phyloP scores from a whole-genome alignment of 2,113 vertebrate genomes.

The Dermatemys mawii region DNA sequence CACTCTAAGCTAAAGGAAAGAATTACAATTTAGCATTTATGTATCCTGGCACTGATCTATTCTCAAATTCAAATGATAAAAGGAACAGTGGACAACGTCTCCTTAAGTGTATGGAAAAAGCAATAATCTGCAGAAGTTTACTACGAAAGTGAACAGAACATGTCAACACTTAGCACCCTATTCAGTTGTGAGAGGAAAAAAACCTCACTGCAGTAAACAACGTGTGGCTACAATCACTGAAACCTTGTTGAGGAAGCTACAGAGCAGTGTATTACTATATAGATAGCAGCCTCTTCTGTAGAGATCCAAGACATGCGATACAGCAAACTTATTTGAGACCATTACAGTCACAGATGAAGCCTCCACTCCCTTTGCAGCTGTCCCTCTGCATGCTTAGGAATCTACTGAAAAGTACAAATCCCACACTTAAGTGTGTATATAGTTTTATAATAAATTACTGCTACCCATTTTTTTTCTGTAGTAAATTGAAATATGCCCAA shows the following conservation, averaged over 20 bases:
- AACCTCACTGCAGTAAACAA: background rate
- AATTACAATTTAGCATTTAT: rapidly evolving
- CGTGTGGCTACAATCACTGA: background rate
- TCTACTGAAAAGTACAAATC: background rate
- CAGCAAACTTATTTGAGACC: background rate
- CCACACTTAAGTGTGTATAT: background rate
- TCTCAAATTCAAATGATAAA: background rate
- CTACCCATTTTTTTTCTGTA: background rate
- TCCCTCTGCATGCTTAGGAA: background rate
- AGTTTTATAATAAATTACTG: background rate
- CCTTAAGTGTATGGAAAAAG: background rate
- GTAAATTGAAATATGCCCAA: background rate
- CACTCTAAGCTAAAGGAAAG: background rate
- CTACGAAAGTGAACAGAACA: background rate
- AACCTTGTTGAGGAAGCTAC: background rate
- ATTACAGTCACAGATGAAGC: background rate
- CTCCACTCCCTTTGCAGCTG: background rate
- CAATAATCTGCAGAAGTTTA: background rate
- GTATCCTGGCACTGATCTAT: rapidly evolving
- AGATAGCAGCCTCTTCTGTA: background rate
- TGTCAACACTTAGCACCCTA: background rate
- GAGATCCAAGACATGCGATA: background rate
- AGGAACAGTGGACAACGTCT: background rate
- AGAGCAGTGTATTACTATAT: background rate
- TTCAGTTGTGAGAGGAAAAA: background rate